Evolutionary conservation across 2,113 vertebrate genomes (phyloP), one percentile per base, ranked within the genome.

Genomic region (Charina bottae): DNA sequence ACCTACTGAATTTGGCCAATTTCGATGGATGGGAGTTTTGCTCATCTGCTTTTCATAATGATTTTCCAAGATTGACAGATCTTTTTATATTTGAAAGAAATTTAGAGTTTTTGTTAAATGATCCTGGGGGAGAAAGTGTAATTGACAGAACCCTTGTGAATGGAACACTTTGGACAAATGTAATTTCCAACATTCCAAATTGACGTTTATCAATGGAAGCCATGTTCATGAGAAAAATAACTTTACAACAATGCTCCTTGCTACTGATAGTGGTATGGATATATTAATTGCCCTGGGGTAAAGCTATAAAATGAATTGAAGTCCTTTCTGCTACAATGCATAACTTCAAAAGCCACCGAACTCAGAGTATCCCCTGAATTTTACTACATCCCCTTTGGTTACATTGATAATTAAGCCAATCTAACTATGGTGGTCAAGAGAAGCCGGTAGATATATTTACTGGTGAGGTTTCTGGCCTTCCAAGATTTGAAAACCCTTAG

Each of bases 361-460:
- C 37, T 91, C 56, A 90, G 94, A 94, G 94, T 94, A 92, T 93
- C 95, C 96, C 95, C 83, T 83, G 92, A 95, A 96, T 95, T 91
- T 96, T 19, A 10, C 92, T 93, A 92, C 78, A 87, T 94, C 91
- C 92, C 95, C 94, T 96, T 97, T 97, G 97, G 95, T 97, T 97
- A 97, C 96, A 95, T 96, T 96, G 96, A 97, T 96, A 97, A 97
- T 97, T 97, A 97, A 97, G 97, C 97, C 93, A 90, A 95, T 97
- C 97, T 97, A 97, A 98, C 96, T 97, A 96, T 96, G 96, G 97
- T 96, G 94, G 95, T 93, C 95, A 97, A 96, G 94, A 95, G 97
- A 96, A 23, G 83, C 91, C 88, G 95, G 95, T 96, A 97, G 97
- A 97, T 96, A 96, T 97, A 96, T 97, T 97, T 96, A 95, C 90